phyloP scores from a whole-genome alignment of 1,140 invertebrate species.

The Leptinotarsa texana region DNA sequence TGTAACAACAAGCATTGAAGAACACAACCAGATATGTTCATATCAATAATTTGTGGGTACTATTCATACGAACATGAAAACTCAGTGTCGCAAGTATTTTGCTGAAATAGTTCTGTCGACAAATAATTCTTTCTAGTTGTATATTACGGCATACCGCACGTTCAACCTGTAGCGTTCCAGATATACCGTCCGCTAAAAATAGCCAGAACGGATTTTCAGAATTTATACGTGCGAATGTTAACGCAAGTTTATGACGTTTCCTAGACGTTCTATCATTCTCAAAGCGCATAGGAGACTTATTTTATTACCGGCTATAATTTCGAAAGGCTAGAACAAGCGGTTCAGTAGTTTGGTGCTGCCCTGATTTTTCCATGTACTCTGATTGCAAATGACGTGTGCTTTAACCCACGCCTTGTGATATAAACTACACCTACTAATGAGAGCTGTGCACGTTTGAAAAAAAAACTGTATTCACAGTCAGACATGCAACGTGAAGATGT shows the following conservation, averaged over 20 bases:
- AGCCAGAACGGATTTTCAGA: not conserved
- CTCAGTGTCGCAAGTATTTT: not conserved
- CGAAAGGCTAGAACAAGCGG: not conserved
- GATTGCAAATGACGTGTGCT: no score
- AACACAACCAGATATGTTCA: no score
- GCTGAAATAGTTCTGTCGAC: constrained; percentile 1
- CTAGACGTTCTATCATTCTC: not conserved
- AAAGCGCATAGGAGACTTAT: not conserved
- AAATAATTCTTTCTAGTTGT: not conserved
- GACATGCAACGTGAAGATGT: no score
- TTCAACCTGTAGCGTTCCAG: not conserved
- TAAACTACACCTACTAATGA: no score
- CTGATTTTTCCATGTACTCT: no score
- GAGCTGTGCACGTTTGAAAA: no score
- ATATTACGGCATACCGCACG: not conserved
- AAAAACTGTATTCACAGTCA: no score
- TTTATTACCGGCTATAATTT: not conserved
- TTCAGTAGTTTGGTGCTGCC: not conserved
- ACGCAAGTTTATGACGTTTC: not conserved
- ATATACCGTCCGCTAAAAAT: constrained; percentile 3
- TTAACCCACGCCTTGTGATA: no score
- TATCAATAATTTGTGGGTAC: no score
- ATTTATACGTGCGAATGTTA: not conserved
- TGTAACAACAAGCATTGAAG: no score
- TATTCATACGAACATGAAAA: not conserved